phyloP scores from a whole-genome alignment of 2,797 vertebrate genomes.

The Acrossocheilus wenchowensis region DNA sequence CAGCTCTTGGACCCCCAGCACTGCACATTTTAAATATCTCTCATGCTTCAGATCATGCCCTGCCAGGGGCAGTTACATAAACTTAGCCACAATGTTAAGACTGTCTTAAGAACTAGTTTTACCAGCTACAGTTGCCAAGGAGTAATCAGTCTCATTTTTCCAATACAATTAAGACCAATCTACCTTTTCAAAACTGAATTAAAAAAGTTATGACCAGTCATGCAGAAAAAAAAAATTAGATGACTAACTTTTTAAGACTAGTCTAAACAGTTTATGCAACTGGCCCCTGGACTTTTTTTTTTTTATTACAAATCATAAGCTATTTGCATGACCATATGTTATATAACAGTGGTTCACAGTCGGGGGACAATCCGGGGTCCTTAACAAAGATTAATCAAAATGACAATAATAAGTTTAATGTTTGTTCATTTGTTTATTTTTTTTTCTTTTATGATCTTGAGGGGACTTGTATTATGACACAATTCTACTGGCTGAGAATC shows the following conservation, averaged over 20 bases:
- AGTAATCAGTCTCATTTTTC: too few relatives aligned
- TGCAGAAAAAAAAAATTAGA: too few relatives aligned
- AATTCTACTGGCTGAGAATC: background rate
- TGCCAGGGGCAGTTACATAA: too few relatives aligned
- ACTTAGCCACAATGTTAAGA: too few relatives aligned
- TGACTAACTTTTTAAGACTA: too few relatives aligned
- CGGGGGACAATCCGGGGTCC: background rate
- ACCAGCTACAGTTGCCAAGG: too few relatives aligned
- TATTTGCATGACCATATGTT: background rate
- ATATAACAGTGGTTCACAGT: background rate
- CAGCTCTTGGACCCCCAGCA: background rate
- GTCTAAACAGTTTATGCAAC: too few relatives aligned
- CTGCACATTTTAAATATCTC: background rate
- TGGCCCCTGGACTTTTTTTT: background rate
- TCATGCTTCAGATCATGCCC: background rate
- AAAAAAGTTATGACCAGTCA: too few relatives aligned
- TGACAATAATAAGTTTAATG: background rate
- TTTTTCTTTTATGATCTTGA: background rate
- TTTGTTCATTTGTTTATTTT: background rate
- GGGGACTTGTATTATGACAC: conserved; percentile 48
- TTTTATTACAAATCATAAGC: background rate
- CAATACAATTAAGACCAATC: too few relatives aligned
- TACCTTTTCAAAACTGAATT: too few relatives aligned
- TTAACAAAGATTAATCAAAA: background rate
- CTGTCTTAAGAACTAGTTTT: too few relatives aligned